A percentile compares a stretch with the other conserved stretches of the same genome.
phyloP scores from a whole-genome alignment of 2,113 vertebrate species.

The Trematocara nigrifrons region DNA sequence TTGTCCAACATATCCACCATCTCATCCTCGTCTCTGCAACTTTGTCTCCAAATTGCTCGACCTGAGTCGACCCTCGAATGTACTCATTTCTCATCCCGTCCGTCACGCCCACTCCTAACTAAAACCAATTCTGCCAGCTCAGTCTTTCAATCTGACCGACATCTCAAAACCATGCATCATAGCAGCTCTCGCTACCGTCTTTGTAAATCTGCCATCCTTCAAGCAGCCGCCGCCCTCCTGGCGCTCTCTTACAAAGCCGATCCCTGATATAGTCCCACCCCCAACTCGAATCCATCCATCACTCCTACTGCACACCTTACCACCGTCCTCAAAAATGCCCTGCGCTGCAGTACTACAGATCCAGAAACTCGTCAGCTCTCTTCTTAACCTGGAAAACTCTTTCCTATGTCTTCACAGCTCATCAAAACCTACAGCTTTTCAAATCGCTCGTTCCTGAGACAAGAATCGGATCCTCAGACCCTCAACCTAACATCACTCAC shows the following conservation, averaged over 20 bases:
- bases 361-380: background rate
- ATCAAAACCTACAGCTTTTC: background rate
- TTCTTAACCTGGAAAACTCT: background rate
- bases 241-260: background rate
- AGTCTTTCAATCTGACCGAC: background rate
- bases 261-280: background rate
- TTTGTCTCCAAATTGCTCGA: background rate
- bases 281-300: background rate
- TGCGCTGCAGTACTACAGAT: background rate
- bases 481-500: fast-evolving
- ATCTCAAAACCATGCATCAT: background rate
- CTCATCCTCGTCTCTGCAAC: background rate
- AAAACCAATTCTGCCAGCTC: background rate
- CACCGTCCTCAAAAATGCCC: background rate
- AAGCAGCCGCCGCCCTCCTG: background rate
- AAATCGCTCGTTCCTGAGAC: background rate
- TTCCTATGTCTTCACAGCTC: background rate
- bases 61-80: fast-evolving
- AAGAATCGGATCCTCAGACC: background rate
- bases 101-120: background rate
- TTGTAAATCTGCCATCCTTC: background rate
- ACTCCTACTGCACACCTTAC: background rate
- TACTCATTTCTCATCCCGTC: background rate
- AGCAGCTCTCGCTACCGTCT: fast-evolving
- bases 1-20: background rate